Base-by-base conservation (phyloP, 2,113 vertebrate species). In the Oplegnathus fasciatus region DNA sequence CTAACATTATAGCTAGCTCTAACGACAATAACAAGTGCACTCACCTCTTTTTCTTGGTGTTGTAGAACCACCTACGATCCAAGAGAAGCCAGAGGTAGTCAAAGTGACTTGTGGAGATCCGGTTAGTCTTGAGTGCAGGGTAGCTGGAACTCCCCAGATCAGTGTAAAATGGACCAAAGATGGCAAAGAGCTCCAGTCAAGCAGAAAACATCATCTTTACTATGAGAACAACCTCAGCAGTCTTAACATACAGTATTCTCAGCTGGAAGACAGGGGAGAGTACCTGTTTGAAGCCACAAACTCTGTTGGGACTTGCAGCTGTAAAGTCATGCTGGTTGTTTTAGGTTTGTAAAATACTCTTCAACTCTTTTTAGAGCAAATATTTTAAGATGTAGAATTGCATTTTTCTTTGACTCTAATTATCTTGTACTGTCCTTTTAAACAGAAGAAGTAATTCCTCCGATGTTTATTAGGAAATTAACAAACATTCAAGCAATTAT, bases 81-180 rank as follows among this genome's bases (percentile, higher is more conserved):
- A 95, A 93, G 97, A 98, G 93, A 97, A 96, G 68, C 94, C 96
- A 72, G 97, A 97, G 76, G 94, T 96, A 42, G 93, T 98, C 72
- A 96, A 95, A 93, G 97, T 97, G 24, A 97, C 97, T 22, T 93
- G 95, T 91, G 97, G 95, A 92, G 97, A 98, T 87, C 97, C 97
- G 0, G 96, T 98, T 90, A 97, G 95, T 88, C 94, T 99, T 89
- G 97, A 98, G 69, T 97, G 97, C 84, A 97, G 96, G 55, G 95
- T 98, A 73, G 92, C 94, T 50, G 98, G 98, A 78, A 97, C 96
- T 70, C 96, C 97, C 89, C 96, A 97, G 77, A 96, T 99, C 75
- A 96, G 93, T 91, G 94, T 97, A n/a, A 98, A 91, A 88, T 98
- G 97, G 98, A 96, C 92, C 88, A 98, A 97, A 96, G 96, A 97